These are phyloP conservation scores for Linepithema humile DNA, from an alignment of 1,140 invertebrate genomes.

Conservation along the genomic window DNA sequence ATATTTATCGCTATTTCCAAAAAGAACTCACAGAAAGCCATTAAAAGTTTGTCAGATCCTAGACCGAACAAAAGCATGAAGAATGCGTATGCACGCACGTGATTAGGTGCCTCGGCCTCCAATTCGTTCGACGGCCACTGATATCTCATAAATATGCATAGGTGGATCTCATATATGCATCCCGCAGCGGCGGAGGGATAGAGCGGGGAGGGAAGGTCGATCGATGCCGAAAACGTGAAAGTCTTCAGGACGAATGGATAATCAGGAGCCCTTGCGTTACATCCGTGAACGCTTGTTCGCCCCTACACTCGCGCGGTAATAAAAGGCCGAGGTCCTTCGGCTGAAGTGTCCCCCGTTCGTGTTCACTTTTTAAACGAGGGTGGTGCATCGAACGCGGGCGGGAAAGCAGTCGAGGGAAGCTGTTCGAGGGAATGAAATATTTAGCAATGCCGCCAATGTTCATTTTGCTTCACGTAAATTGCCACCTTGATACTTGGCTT, in stretches of 20 bases:
- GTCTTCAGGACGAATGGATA: slow-evolving; percentile 70
- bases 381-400: neutral
- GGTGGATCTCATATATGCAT: slow-evolving; percentile 52
- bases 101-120: slow-evolving; percentile 22
- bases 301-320: slow-evolving; percentile 32
- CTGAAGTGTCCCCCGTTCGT: slow-evolving; percentile 60
- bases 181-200: slow-evolving; percentile 15
- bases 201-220: slow-evolving; percentile 36
- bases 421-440: slow-evolving; percentile 44
- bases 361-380: slow-evolving; percentile 68
- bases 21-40: neutral
- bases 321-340: slow-evolving; percentile 56
- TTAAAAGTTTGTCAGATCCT: neutral
- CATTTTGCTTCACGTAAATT: slow-evolving; percentile 12
- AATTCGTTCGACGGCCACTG: slow-evolving; percentile 47
- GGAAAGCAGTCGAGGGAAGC: neutral
- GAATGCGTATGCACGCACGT: slow-evolving; percentile 36
- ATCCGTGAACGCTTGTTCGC: slow-evolving; percentile 26
- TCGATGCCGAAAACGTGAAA: slow-evolving; percentile 60
- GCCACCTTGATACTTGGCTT: slow-evolving; percentile 1
- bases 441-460: slow-evolving; percentile 29
- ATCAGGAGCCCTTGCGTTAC: slow-evolving; percentile 63
- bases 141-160: slow-evolving; percentile 39
- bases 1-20: neutral
- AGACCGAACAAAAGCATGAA: neutral